These are phyloP conservation scores for Apodemus sylvaticus DNA, from an alignment of 2,113 vertebrate genomes.

Conservation along the genomic window DNA sequence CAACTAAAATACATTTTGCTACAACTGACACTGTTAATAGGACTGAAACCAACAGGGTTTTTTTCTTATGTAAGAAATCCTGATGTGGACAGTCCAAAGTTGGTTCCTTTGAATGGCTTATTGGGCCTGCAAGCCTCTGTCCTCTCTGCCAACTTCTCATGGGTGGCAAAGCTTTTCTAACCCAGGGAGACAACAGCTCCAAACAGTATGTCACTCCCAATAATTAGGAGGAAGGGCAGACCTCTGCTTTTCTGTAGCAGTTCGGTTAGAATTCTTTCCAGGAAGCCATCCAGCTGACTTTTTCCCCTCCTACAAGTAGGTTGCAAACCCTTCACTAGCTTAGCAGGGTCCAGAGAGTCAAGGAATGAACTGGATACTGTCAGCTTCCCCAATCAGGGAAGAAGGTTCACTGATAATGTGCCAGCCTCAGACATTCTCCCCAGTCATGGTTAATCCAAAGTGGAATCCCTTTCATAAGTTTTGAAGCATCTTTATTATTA, in stretches of 20 bases:
- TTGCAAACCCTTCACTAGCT: background rate
- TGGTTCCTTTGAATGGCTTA: background rate
- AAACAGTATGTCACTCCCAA: background rate
- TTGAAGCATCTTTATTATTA: background rate
- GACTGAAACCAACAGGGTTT: background rate
- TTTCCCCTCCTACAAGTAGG: background rate
- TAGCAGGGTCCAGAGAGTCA: background rate
- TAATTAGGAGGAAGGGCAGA: background rate
- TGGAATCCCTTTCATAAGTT: background rate
- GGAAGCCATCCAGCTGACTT: background rate
- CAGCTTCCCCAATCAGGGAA: background rate
- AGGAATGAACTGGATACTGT: background rate
- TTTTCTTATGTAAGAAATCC: background rate
- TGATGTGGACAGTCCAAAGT: background rate
- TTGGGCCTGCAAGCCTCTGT: background rate
- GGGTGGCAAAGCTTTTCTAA: background rate
- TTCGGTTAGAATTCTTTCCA: background rate
- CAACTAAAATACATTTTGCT: background rate
- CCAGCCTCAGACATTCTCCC: background rate
- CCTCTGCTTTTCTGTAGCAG: background rate
- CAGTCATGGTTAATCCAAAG: background rate
- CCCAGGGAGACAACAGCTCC: background rate
- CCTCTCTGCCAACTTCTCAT: background rate
- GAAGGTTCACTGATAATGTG: background rate
- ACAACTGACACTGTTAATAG: slow-evolving; percentile 25